Conservation (phyloP, 2,113 vertebrate genomes). For the Notarius quadriscutis region DNA sequence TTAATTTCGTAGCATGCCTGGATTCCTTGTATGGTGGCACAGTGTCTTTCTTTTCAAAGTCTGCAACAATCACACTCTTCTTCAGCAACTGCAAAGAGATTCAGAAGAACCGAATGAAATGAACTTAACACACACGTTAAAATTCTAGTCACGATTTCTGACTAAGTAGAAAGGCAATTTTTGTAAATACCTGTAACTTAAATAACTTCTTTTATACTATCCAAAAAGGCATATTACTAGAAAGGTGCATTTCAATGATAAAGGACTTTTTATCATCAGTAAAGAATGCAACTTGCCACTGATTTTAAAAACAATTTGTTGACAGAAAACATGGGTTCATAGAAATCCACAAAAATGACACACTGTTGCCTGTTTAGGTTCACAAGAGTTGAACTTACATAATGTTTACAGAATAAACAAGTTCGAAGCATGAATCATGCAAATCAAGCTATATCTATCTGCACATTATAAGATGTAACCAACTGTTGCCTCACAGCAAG, state of each 20-base stretch:
- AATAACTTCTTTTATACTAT: neutral
- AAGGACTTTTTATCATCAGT: neutral
- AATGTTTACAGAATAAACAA: neutral
- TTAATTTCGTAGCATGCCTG: constrained; percentile 78
- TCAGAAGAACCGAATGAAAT: neutral
- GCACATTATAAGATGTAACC: neutral
- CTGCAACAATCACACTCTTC: constrained; percentile 87
- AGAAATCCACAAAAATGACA: neutral
- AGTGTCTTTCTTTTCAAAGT: constrained; percentile 87
- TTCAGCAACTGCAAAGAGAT: constrained; percentile 78
- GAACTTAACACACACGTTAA: neutral
- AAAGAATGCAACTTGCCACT: neutral
- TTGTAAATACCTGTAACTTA: neutral
- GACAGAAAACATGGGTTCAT: neutral
- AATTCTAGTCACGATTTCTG: neutral
- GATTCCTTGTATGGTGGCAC: constrained; percentile 86
- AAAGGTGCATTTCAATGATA: neutral
- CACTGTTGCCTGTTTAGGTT: neutral
- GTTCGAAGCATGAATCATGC: too few relatives aligned
- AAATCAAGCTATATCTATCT: too few relatives aligned
- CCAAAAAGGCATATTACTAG: neutral
- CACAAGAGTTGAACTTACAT: neutral
- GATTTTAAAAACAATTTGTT: neutral
- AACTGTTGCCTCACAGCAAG: too few relatives aligned
- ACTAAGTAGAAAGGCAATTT: neutral